A percentile compares a stretch with the other conserved stretches of the same genome.
phyloP scores from a whole-genome alignment of 2,797 vertebrate genomes.

The Enoplosus armatus region DNA sequence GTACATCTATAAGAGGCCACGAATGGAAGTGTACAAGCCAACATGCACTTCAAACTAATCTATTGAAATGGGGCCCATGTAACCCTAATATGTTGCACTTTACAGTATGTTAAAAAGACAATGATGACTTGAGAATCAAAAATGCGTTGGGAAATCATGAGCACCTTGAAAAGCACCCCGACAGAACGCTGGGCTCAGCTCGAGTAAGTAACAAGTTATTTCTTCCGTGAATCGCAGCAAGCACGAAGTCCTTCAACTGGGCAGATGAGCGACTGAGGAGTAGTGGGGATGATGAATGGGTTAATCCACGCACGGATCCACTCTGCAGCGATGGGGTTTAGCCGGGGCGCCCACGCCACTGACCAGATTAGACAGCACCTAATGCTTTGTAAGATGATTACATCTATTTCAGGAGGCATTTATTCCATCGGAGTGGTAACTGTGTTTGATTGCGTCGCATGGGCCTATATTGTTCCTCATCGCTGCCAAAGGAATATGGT shows the following conservation, averaged over 20 bases:
- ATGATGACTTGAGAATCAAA: background rate
- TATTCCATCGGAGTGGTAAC: conserved; percentile 85
- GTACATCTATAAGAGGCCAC: background rate
- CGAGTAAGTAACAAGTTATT: background rate
- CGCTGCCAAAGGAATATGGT: background rate
- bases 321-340: conserved; percentile 74
- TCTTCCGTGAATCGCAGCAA: conserved; percentile 8
- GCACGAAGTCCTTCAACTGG: conserved; percentile 34
- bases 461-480: conserved; percentile 39
- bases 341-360: conserved; percentile 61
- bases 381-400: conserved; percentile 92
- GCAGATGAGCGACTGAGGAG: conserved; percentile 45
- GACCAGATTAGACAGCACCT: conserved; percentile 89
- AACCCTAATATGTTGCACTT: background rate
- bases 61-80: background rate
- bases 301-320: conserved; percentile 75
- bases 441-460: conserved; percentile 74
- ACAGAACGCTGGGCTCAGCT: background rate
- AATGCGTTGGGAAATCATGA: background rate
- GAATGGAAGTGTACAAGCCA: background rate
- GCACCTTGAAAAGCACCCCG: background rate
- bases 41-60: background rate
- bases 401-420: conserved; percentile 91
- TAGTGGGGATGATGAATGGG: conserved; percentile 62
- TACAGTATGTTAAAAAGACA: background rate